phyloP scores from a whole-genome alignment of 2,113 vertebrate species.

The Genyomyrus donnyi region DNA sequence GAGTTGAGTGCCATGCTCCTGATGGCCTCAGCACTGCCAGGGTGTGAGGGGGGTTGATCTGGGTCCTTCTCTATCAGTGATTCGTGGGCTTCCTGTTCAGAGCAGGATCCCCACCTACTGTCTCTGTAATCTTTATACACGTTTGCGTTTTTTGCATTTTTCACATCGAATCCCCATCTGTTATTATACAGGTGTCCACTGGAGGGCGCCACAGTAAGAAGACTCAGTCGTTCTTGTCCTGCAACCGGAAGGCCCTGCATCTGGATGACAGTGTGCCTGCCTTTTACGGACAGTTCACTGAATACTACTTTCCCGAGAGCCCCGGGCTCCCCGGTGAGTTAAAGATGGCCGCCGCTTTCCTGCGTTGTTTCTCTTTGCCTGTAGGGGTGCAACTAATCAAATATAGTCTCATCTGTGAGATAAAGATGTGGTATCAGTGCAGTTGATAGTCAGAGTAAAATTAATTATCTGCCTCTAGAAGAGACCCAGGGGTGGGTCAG shows the following conservation, averaged over 20 bases:
- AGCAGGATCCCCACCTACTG: not conserved
- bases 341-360: not conserved
- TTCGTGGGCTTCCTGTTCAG: not conserved
- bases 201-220: conserved; percentile 83
- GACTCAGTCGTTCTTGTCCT: conserved; percentile 82
- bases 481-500: not conserved
- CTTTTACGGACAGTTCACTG: conserved; percentile 89
- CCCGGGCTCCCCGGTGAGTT: conserved; percentile 72
- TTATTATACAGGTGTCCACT: conserved; percentile 76
- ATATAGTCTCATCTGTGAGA: not conserved
- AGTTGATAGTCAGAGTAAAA: not conserved
- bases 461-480: not conserved
- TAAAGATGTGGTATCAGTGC: not conserved
- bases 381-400: not conserved
- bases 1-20: not conserved
- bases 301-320: conserved; percentile 91
- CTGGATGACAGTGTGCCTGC: conserved; percentile 75
- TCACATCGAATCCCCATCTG: not conserved
- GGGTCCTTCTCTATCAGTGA: not conserved
- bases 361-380: not conserved
- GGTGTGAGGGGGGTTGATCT: not conserved
- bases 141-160: not conserved
- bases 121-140: not conserved
- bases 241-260: conserved; percentile 72
- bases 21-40: not conserved